phyloP scores from a whole-genome alignment of 2,888 invertebrate species.

The Himalopsyche japonica region DNA sequence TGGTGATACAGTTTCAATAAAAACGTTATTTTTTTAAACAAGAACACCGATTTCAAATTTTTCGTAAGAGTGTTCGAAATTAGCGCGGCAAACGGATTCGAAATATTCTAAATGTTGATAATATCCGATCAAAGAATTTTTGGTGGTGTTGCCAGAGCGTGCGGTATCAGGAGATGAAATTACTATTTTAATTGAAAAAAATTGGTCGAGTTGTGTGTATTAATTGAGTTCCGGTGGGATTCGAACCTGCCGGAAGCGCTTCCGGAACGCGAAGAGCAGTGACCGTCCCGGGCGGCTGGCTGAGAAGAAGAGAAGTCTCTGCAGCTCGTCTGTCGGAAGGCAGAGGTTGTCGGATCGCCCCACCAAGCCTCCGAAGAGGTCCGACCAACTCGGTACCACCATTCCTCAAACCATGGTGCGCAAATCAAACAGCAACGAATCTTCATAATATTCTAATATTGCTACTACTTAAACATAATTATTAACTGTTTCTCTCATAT shows the following conservation, averaged over 20 bases:
- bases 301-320: slow-evolving; percentile 21
- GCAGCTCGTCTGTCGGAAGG: slow-evolving; percentile 11
- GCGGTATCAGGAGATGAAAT: not conserved
- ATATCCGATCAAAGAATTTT: not conserved
- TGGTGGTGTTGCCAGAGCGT: no score
- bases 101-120: not conserved
- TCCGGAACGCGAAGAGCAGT: not conserved
- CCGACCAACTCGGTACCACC: not conserved
- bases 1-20: not conserved
- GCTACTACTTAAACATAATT: no score
- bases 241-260: not conserved
- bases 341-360: slow-evolving; percentile 31
- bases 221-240: not conserved
- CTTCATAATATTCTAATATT: no score
- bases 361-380: slow-evolving; percentile 24
- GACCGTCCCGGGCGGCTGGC: not conserved
- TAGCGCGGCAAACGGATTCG: not conserved
- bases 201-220: not conserved
- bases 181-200: not conserved
- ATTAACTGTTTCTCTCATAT: no score
- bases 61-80: not conserved
- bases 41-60: not conserved
- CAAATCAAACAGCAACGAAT: not conserved
- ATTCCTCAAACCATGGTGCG: slow-evolving; percentile 14
- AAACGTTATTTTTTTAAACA: not conserved